These are phyloP conservation scores for Sclerurus mexicanus DNA, from an alignment of 2,113 vertebrate genomes.

Conservation along the genomic window DNA sequence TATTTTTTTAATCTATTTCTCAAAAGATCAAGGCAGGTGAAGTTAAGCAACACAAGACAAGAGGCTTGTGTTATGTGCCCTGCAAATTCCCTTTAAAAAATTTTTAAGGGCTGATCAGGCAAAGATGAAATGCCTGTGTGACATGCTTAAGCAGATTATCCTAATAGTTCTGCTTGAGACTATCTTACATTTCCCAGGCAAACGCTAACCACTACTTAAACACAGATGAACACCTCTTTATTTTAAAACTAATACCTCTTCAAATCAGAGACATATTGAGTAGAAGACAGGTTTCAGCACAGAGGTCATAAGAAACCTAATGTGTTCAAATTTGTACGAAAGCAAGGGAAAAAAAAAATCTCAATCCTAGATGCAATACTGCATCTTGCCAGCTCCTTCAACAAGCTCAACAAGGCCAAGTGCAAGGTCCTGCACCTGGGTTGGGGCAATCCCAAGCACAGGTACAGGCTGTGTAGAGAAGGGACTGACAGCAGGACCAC, in stretches of 20 bases:
- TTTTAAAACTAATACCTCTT: not conserved
- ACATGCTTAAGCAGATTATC: not conserved
- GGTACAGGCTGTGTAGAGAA: not conserved
- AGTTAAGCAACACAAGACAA: not conserved
- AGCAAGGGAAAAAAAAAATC: not conserved
- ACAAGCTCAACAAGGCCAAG: not conserved
- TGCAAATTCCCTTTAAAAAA: not conserved
- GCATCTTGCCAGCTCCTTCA: not conserved
- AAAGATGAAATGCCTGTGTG: not conserved
- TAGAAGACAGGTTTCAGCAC: not conserved
- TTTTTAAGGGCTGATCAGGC: not conserved
- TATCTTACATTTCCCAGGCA: not conserved
- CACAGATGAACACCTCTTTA: not conserved
- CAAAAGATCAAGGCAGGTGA: not conserved
- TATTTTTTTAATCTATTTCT: not conserved
- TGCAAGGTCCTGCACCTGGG: not conserved
- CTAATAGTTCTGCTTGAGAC: not conserved
- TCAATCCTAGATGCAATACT: not conserved
- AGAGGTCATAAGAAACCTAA: not conserved
- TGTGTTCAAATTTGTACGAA: constrained; percentile 15
- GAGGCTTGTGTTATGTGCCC: not conserved
- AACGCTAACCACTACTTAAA: not conserved
- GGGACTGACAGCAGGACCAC: not conserved
- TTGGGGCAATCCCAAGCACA: not conserved
- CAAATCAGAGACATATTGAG: not conserved